Conservation (phyloP, 2,113 vertebrate genomes). For the Aptenodytes forsteri region DNA sequence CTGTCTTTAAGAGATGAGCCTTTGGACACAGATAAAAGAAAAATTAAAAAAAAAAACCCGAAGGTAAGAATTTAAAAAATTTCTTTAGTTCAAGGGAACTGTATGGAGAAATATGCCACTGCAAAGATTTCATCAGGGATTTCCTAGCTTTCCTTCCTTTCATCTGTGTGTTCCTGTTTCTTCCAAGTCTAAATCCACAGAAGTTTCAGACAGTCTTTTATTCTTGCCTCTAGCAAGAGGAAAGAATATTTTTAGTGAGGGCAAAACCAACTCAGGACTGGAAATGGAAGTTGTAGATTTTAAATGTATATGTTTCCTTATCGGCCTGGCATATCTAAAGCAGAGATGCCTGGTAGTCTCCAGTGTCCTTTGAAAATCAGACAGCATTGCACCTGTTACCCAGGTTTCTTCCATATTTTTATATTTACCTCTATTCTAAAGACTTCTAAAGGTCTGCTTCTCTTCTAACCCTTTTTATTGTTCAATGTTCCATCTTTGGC, state of each 20-base stretch:
- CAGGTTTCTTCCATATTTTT: not conserved
- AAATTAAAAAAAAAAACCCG: not conserved
- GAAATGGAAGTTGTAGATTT: not conserved
- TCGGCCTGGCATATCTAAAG: not conserved
- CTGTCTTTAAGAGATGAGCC: not conserved
- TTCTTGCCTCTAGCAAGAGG: not conserved
- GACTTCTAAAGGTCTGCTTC: not conserved
- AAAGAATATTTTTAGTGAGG: not conserved
- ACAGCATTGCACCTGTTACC: not conserved
- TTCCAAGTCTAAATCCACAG: not conserved
- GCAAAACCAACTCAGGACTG: not conserved
- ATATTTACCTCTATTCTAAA: not conserved
- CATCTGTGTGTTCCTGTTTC: not conserved
- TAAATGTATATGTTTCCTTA: not conserved
- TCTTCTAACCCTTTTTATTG: not conserved
- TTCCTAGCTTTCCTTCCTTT: not conserved
- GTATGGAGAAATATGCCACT: not conserved
- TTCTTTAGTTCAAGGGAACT: not conserved
- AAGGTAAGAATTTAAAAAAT: not conserved
- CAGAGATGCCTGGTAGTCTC: not conserved
- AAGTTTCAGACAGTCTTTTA: not conserved
- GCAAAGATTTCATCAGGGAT: not conserved
- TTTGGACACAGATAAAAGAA: not conserved
- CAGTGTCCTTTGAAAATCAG: not conserved
- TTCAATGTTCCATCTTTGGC: not conserved